Percentiles rank a stretch among this genome's conserved stretches.
phyloP scores from a whole-genome alignment of 2,797 vertebrate genomes.

The Catostomus latipinnis region DNA sequence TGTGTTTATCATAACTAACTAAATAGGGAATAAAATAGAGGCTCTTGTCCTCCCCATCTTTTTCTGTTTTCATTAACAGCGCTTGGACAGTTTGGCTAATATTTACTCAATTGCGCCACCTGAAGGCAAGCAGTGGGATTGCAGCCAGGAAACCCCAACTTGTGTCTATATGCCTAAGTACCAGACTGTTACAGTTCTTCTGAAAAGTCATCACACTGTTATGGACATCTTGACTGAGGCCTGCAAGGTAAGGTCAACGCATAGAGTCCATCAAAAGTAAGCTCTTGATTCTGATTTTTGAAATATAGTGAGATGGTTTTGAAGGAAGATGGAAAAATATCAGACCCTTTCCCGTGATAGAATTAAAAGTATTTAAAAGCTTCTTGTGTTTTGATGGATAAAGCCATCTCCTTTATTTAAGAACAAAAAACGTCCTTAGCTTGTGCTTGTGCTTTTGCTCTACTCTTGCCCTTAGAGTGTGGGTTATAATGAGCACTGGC shows the following conservation, averaged over 20 bases:
- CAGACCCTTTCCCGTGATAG: too few relatives aligned
- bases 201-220: conserved; percentile 79
- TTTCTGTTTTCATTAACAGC: conserved; percentile 56
- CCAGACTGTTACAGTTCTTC: conserved; percentile 72
- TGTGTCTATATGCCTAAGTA: conserved; percentile 78
- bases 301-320: too few relatives aligned
- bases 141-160: conserved; percentile 70
- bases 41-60: conserved; percentile 21
- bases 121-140: conserved; percentile 73
- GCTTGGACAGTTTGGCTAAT: conserved; percentile 75
- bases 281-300: too few relatives aligned
- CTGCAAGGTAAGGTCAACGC: conserved; percentile 78
- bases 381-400: too few relatives aligned
- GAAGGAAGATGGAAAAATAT: too few relatives aligned
- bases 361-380: too few relatives aligned
- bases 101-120: conserved; percentile 68
- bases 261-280: neutral
- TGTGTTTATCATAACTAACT: too few relatives aligned
- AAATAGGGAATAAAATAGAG: neutral
- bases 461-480: neutral
- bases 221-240: conserved; percentile 80
- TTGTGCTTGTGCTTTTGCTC: too few relatives aligned
- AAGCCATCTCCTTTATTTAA: neutral
- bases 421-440: too few relatives aligned
- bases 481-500: neutral